Base-by-base conservation (phyloP, 2,113 vertebrate species). In the Gasterosteus nipponicus region DNA sequence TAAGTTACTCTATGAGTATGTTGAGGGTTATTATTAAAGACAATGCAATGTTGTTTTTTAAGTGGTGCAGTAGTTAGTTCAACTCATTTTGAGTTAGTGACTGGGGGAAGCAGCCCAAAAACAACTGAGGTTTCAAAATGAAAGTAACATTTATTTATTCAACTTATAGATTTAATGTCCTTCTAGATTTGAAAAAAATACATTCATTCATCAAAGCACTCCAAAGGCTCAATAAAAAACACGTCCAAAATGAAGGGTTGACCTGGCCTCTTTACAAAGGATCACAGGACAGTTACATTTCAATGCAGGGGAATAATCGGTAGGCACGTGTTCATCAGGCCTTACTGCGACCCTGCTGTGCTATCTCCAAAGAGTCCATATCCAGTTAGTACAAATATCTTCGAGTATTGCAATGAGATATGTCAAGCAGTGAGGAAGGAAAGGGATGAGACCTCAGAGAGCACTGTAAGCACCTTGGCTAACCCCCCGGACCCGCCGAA, bases 401-500 rank as follows among this genome's bases (percentile, higher is more conserved):
- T 88, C 74, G 66, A 68, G 80, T 80, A 87, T 88, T 84, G 82
- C 88, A 89, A 92, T 90, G 76, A 90, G 81, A 84, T 90, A 90
- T 87, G 83, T 86, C 81, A 82, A 72, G 77, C 78, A 29, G 60
- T 53, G 69, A 86, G 78, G 81, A 73, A 62, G 59, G 69, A 53
- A 66, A 80, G 59, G 74, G 83, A 91, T 84, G 74, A 79, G 78
- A 88, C 78, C 77, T 85, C 60, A 75, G 75, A 83, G 77, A 26
- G 22, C 22, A 88, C 81, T 80, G 67, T 54, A 83, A 78, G 74
- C 73, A 60, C 56, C 49, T 47, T 61, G 53, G 73, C 75, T 38
- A 7, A 38, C 35, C 33, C 5, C 33, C 33, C 33, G 3, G 33
- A 33, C 33, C 33, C 35, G 5, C 35, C 35, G 35, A 6, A 38